A percentile compares a stretch with the other conserved stretches of the same genome.
Conservation (phyloP, 2,113 vertebrate species). For the Misgurnus mizolepis region DNA sequence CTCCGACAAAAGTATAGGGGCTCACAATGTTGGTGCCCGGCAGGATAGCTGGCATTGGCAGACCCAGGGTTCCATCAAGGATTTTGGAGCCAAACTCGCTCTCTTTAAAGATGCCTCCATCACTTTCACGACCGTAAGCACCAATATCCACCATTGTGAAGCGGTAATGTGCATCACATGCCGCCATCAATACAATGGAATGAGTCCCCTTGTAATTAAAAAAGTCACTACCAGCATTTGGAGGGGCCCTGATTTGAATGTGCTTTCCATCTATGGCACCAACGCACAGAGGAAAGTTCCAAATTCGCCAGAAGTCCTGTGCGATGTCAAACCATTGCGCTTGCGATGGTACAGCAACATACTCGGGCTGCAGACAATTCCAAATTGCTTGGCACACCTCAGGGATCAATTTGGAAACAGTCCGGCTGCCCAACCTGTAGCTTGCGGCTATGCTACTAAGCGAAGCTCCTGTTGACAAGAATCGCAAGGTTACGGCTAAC, state of each 20-base stretch:
- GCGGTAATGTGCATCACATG: constrained; percentile 1
- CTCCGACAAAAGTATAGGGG: not conserved
- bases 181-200: constrained; percentile 30
- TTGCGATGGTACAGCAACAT: constrained; percentile 28
- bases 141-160: constrained; percentile 7
- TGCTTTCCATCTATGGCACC: not conserved
- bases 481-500: too few species aligned
- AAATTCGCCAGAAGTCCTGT: constrained; percentile 25
- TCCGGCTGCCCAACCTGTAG: too few species aligned
- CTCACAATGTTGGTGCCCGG: not conserved
- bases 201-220: constrained; percentile 27
- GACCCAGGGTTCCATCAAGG: not conserved
- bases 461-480: too few species aligned
- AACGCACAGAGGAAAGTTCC: not conserved
- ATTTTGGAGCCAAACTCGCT: not conserved
- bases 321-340: constrained; percentile 14
- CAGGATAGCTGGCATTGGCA: not conserved
- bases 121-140: not conserved
- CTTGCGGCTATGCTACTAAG: too few species aligned
- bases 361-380: constrained; percentile 21
- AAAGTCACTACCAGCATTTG: not conserved
- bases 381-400: constrained; percentile 26
- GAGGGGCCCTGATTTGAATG: not conserved
- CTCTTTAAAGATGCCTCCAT: not conserved
- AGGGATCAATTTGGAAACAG: not conserved